Evolutionary conservation across 2,888 invertebrate genomes (phyloP).

Genomic region (Heliothis peltigera): DNA sequence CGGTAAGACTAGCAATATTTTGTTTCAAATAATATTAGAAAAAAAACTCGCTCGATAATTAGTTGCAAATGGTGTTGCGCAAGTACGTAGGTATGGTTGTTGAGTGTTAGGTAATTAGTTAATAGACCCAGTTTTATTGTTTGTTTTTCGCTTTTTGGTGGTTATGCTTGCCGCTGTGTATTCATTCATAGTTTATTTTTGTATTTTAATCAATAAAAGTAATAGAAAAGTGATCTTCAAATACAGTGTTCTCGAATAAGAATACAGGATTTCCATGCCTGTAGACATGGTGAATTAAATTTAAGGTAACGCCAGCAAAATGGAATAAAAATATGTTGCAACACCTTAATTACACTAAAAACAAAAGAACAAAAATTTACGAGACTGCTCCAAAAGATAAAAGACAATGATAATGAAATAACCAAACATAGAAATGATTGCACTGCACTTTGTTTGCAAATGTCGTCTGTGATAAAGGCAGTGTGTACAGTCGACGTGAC

Average conservation of each 20-base stretch:
- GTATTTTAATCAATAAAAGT: not conserved
- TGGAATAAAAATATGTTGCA: not conserved
- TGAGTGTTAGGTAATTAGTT: constrained; percentile 53
- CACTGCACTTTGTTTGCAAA: constrained; percentile 40
- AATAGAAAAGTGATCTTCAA: not conserved
- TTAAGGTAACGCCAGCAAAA: not conserved
- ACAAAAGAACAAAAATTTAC: constrained; percentile 16
- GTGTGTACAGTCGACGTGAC: constrained; percentile 47
- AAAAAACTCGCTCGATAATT: constrained; percentile 50
- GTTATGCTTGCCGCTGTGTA: constrained; percentile 23
- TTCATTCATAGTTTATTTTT: constrained; percentile 19
- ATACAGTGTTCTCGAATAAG: not conserved
- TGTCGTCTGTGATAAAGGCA: constrained; percentile 33
- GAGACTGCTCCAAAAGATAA: constrained; percentile 30
- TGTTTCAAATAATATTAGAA: constrained; percentile 55
- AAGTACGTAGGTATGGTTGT: constrained; percentile 40
- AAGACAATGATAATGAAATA: constrained; percentile 34
- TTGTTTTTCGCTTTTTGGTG: constrained; percentile 6
- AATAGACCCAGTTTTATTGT: constrained; percentile 38
- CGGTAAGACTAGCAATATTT: constrained; percentile 56
- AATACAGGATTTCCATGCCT: not conserved
- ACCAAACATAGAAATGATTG: constrained; percentile 30
- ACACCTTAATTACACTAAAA: constrained; percentile 7
- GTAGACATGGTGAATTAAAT: not conserved
- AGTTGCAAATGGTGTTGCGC: constrained; percentile 48